phyloP scores from a whole-genome alignment of 2,113 vertebrate species.

The Notarius lentiginosus region DNA sequence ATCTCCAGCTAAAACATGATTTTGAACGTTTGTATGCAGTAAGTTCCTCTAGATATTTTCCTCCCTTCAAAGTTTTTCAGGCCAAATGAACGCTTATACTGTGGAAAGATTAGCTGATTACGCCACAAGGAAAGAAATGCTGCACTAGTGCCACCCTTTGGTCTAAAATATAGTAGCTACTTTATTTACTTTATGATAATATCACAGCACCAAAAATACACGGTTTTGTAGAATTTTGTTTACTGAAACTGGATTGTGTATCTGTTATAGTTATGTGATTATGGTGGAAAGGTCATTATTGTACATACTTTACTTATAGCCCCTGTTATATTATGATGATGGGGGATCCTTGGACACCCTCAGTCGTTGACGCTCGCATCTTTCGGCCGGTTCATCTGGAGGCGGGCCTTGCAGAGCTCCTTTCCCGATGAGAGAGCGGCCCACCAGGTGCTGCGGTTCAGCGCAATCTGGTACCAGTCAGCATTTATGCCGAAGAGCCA shows the following conservation, averaged over 20 bases:
- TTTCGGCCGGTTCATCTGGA: too few relatives aligned
- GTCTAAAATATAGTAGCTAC: neutral
- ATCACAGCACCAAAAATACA: neutral
- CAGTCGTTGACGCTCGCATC: too few relatives aligned
- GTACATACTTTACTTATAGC: neutral
- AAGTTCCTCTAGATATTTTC: neutral
- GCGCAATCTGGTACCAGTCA: too few relatives aligned
- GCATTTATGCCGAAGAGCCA: too few relatives aligned
- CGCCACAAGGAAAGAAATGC: neutral
- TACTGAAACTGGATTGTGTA: neutral
- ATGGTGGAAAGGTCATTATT: neutral
- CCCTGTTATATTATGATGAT: too few relatives aligned
- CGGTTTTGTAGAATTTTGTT: neutral
- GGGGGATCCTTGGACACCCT: too few relatives aligned
- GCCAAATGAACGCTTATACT: neutral
- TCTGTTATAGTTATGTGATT: neutral
- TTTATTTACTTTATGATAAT: neutral
- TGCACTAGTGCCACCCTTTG: neutral
- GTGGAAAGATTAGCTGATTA: neutral
- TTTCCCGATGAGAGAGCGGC: too few relatives aligned
- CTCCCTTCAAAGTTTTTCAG: neutral
- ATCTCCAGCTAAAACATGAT: too few relatives aligned
- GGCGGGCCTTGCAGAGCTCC: too few relatives aligned
- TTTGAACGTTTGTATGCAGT: neutral
- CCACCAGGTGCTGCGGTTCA: too few relatives aligned